These are phyloP conservation scores for Cochlearius cochlearius DNA, from an alignment of 2,113 vertebrate genomes.

Conservation along the genomic window DNA sequence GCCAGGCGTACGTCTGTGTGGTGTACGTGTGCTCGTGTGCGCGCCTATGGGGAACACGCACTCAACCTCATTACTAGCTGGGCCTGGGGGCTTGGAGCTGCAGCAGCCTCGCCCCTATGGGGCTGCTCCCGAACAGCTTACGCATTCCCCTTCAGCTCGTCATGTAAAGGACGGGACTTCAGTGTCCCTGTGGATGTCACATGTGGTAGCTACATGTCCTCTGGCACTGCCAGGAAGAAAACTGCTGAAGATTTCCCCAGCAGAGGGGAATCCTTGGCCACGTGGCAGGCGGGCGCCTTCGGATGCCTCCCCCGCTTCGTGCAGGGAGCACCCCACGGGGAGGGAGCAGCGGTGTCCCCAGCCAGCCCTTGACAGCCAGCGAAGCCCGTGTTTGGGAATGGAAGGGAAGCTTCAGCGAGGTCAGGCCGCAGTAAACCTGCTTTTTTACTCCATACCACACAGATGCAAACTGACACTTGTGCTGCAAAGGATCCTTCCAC, in stretches of 20 bases:
- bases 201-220: rapidly evolving
- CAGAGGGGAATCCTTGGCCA: background rate
- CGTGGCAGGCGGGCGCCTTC: rapidly evolving
- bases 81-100: background rate
- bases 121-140: background rate
- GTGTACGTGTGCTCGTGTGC: too few relatives aligned
- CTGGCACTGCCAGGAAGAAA: background rate
- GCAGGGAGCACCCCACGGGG: too few relatives aligned
- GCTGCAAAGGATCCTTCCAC: background rate
- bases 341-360: background rate
- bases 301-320: rapidly evolving
- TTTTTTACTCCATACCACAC: background rate
- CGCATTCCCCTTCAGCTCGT: background rate
- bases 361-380: background rate
- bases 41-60: rapidly evolving
- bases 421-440: background rate
- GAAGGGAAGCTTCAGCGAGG: background rate
- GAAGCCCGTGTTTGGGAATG: rapidly evolving
- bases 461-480: background rate
- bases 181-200: background rate
- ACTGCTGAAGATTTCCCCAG: background rate
- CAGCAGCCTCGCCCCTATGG: rapidly evolving
- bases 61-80: background rate
- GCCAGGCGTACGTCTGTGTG: rapidly evolving
- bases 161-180: background rate